These are phyloP conservation scores for Endotricha flammealis DNA, from an alignment of 2,888 invertebrate genomes.

Conservation along the genomic window DNA sequence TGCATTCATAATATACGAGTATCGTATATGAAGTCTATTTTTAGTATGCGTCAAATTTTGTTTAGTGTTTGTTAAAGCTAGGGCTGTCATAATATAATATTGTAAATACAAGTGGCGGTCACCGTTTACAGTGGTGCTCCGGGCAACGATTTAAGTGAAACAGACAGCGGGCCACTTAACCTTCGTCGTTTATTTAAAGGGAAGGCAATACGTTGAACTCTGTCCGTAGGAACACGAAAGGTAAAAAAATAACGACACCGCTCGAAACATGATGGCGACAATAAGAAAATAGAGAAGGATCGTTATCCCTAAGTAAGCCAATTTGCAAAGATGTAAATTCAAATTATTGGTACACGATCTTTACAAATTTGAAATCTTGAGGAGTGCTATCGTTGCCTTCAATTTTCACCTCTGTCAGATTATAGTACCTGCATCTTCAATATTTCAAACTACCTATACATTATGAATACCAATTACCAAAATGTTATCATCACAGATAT, in stretches of 20 bases:
- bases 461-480: too few relatives aligned
- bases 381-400: too few relatives aligned
- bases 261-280: not conserved
- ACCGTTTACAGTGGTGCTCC: slow-evolving; percentile 46
- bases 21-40: too few relatives aligned
- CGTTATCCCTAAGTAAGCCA: not conserved
- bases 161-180: slow-evolving; percentile 69
- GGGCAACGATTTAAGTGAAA: slow-evolving; percentile 62
- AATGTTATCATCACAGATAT: too few relatives aligned
- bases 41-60: slow-evolving; percentile 31
- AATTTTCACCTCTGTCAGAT: too few relatives aligned
- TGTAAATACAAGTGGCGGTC: slow-evolving; percentile 46
- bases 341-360: not conserved
- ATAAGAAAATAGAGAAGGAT: not conserved
- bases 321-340: not conserved
- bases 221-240: slow-evolving; percentile 17
- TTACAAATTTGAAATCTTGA: too few relatives aligned
- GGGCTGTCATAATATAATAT: slow-evolving; percentile 44
- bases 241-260: slow-evolving; percentile 14
- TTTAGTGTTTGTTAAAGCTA: slow-evolving; percentile 40
- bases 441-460: too few relatives aligned
- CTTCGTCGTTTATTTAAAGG: slow-evolving; percentile 62
- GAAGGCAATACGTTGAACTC: slow-evolving; percentile 59
- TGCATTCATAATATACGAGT: too few relatives aligned
- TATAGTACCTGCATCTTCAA: too few relatives aligned